Base-by-base conservation (phyloP, 2,113 vertebrate species). In the Balaenoptera acutorostrata region DNA sequence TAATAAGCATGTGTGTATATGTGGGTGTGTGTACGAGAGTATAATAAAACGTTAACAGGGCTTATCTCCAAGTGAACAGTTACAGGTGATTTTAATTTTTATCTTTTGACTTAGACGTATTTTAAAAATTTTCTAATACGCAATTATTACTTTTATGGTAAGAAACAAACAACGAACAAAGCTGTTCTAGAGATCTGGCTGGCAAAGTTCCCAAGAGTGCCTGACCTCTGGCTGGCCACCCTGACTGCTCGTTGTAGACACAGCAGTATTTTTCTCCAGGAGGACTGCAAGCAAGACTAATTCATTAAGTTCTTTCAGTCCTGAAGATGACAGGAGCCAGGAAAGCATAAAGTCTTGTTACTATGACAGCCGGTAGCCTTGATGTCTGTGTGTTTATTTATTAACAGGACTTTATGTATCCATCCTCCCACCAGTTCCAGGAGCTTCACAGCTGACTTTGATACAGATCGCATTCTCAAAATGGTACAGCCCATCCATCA, bases 341-440 rank as follows among this genome's bases (percentile, higher is more conserved):
- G 97, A 98, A 96, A 95, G 83, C 98, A 98, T 98, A 92, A 97
- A 97, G 97, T 87, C 98, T 97, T 44, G 96, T 98, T 98, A 96
- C 96, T 55, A 89, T 8, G 89, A 95, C 97, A 97, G 97, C 97
- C 33, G 33, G 96, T 83, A 93, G 97, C 97, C 98, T 97, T 98
- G 97, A 97, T 97, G 98, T 98, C 97, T 98, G 92, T 55, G 82
- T 81, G 93, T 95, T 97, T 97, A 97, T 98, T 97, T 98, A 97
- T 98, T 95, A 97, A 89, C 86, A 59, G 92, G 86, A 75, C 93
- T 91, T 69, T 72, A 63, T 80, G 68, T 27, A 83, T 90, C 95
- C 64, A 3, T 63, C 49, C 93, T 95, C 91, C 89, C 36, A 17
- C 25, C 5, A 87, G 96, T 74, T 66, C 69, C 36, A 12, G 86